Base-by-base conservation (phyloP, 2,113 vertebrate species). In the Pipra filicauda region DNA sequence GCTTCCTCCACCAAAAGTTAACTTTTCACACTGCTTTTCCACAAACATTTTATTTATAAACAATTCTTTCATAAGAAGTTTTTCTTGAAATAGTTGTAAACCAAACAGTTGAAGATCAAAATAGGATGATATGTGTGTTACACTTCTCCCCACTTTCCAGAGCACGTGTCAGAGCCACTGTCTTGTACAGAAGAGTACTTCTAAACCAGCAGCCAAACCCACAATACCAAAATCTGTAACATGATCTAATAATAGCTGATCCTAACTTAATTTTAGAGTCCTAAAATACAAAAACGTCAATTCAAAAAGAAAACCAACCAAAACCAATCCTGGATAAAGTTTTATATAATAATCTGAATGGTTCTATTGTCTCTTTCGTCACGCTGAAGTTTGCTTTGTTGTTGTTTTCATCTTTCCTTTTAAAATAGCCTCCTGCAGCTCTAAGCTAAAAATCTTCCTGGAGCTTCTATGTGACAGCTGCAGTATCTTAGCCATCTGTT, bases 401-500 rank as follows among this genome's bases (percentile, higher is more conserved):
- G n/a, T 43, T 92, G 95, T 95, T 97, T 95, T 84, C 83, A 69
- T 91, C 65, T 57, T 69, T 74, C 52, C 61, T 93, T 95, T 86
- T 69, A 90, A 96, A 97, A 95, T 1, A 94, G 69, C 62, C 72
- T 97, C 95, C 93, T 93, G 90, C 73, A 96, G 95, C 70, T 95
- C 85, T 41, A 80, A 94, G 85, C 95, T 95, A 92, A 94, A 94
- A 85, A 81, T 93, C 88, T 94, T 97, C 83, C 90, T 93, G 83
- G 39, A 96, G 85, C 70, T 94, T 91, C 95, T 89, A 78, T 81
- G 88, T 9, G 76, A 97, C 96, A 96, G 96, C 96, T 96, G 93
- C 92, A 94, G 92, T 92, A 96, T 94, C 96, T 96, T 90, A 91
- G 92, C 96, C 96, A 97, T 97, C 96, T 97, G 96, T 96, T 96